A percentile compares a stretch with the other conserved stretches of the same genome.
These are phyloP conservation scores for Drosophila subsilvestris DNA, from an alignment of 2,888 invertebrate species.

Conservation along the genomic window DNA sequence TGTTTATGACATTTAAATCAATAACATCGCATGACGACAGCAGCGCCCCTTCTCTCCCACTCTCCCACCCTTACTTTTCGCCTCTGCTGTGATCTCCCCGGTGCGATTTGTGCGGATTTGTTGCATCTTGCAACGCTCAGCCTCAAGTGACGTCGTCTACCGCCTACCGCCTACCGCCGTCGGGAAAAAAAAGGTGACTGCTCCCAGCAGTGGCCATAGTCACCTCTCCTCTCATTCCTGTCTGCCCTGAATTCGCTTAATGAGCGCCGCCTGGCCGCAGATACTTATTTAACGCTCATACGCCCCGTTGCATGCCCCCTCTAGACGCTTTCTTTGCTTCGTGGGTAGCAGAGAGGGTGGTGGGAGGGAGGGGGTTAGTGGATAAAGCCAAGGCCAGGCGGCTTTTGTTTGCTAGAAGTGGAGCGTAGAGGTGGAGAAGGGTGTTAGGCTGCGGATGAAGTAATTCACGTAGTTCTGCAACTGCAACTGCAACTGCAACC, in stretches of 20 bases:
- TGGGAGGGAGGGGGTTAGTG: background rate
- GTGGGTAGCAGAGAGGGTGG: background rate
- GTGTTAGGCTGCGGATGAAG: slow-evolving; percentile 1
- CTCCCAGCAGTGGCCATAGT: background rate
- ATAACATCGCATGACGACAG: slow-evolving; percentile 66
- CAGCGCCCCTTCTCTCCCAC: slow-evolving; percentile 1
- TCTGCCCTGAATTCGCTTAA: slow-evolving; percentile 72
- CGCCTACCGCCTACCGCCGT: slow-evolving; percentile 57
- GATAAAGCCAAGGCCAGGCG: slow-evolving; percentile 45
- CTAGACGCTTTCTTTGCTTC: slow-evolving; percentile 6
- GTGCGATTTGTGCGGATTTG: slow-evolving; percentile 53
- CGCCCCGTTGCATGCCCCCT: slow-evolving; percentile 59
- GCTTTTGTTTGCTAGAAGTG: slow-evolving; percentile 39
- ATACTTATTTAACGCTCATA: slow-evolving; percentile 73
- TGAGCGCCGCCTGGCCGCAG: slow-evolving; percentile 66
- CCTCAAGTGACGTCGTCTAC: slow-evolving; percentile 59
- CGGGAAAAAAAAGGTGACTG: slow-evolving; percentile 44
- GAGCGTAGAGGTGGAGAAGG: background rate
- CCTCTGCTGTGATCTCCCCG: background rate
- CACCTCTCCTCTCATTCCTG: background rate
- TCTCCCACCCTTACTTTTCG: slow-evolving; percentile 10
- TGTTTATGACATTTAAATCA: slow-evolving; percentile 80
- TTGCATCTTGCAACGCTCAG: slow-evolving; percentile 20
- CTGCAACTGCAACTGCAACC: slow-evolving; percentile 35
- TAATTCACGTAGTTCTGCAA: slow-evolving; percentile 16